Evolutionary conservation across 2,113 vertebrate genomes (phyloP).

Genomic region (Petaurus breviceps): DNA sequence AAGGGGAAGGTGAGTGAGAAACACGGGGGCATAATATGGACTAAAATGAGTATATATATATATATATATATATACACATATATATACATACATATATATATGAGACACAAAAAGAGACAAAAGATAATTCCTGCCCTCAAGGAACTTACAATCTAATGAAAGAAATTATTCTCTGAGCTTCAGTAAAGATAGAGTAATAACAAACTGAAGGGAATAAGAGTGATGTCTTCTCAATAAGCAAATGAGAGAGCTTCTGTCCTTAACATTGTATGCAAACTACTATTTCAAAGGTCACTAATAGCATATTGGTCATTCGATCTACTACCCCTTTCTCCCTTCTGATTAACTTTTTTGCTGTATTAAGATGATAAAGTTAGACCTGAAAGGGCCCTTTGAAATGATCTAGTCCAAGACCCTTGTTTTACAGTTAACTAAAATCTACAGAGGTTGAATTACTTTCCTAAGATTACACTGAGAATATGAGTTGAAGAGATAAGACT

Average conservation of each 20-base stretch:
- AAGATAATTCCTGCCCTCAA: too few species aligned
- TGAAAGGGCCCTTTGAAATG: neutral
- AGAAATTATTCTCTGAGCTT: conserved; percentile 27
- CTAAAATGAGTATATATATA: neutral
- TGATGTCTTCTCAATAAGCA: neutral
- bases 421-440: neutral
- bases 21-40: neutral
- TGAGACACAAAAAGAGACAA: neutral
- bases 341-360: neutral
- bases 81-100: too few species aligned
- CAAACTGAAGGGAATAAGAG: neutral
- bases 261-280: neutral
- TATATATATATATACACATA: too few species aligned
- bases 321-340: neutral
- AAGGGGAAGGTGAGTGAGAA: neutral
- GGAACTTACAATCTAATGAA: neutral
- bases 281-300: neutral
- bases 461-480: neutral
- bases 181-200: neutral
- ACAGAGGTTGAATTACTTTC: neutral
- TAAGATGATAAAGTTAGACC: neutral
- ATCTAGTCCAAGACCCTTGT: neutral
- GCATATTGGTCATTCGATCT: neutral
- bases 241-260: neutral
- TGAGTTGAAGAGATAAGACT: neutral